Evolutionary conservation across 2,797 vertebrate species (phyloP).

Genomic region (Peromyscus nudipes): DNA sequence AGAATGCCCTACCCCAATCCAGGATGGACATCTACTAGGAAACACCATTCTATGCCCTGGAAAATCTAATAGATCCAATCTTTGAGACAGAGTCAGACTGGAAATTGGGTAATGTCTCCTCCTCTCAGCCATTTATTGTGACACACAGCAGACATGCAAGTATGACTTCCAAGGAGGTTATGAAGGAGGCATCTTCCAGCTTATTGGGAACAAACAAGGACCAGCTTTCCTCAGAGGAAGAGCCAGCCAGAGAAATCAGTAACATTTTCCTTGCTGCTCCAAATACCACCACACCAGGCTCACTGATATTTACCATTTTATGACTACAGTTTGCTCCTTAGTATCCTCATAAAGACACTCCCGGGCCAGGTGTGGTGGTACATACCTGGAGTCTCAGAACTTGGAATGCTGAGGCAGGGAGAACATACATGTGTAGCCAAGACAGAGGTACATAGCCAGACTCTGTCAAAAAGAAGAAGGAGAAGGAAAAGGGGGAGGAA

Average conservation of each 20-base stretch:
- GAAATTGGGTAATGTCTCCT: not conserved
- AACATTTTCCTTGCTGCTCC: not conserved
- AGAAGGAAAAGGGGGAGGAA: not conserved
- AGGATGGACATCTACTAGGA: not conserved
- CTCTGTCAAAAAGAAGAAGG: not conserved
- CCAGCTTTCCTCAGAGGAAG: not conserved
- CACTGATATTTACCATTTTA: not conserved
- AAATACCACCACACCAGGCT: not conserved
- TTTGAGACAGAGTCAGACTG: not conserved
- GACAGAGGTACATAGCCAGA: not conserved
- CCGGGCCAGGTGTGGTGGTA: not conserved
- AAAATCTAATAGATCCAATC: not conserved
- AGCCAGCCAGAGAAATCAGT: not conserved
- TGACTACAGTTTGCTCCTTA: conserved; percentile 37
- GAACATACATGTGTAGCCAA: not conserved
- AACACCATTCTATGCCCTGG: not conserved
- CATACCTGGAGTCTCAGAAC: not conserved
- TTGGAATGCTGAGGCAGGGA: not conserved
- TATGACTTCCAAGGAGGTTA: not conserved
- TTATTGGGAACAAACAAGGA: not conserved
- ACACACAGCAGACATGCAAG: not conserved
- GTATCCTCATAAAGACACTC: not conserved
- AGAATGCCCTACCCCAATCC: not conserved
- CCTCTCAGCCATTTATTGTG: not conserved
- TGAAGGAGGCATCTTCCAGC: not conserved